Conservation (phyloP, 2,113 vertebrate genomes). For the Reinhardtius hippoglossoides region DNA sequence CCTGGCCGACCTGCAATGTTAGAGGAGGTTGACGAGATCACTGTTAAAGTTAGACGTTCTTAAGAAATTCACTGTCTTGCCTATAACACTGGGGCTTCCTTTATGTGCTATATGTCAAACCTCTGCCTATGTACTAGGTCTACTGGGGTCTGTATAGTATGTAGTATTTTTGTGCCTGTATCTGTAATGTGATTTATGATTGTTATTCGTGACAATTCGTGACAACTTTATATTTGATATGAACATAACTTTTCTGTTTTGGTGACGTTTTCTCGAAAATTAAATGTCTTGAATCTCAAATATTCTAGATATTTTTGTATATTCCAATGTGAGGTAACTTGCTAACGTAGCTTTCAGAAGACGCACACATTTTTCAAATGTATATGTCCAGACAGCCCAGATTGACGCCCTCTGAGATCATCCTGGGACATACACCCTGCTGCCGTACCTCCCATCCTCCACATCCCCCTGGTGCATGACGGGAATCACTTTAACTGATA, state of each 20-base stretch:
- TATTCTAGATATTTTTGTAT: neutral
- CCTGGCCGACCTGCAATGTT: constrained; percentile 68
- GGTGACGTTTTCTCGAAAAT: neutral
- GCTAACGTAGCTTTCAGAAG: neutral
- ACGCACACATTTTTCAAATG: neutral
- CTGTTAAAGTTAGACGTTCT: constrained; percentile 43
- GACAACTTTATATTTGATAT: too few species aligned
- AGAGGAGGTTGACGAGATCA: constrained; percentile 63
- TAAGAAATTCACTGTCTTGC: constrained; percentile 41
- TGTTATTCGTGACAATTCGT: neutral
- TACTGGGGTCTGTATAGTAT: neutral
- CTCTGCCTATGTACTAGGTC: neutral
- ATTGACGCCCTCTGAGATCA: constrained; percentile 18
- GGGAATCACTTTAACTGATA: constrained; percentile 73
- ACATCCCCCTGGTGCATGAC: constrained; percentile 39
- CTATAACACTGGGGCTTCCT: neutral
- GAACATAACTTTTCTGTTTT: neutral
- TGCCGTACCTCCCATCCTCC: neutral
- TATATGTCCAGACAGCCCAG: neutral
- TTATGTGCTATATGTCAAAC: constrained; percentile 27
- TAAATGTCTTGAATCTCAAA: too few species aligned
- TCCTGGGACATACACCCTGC: neutral
- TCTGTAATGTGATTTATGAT: neutral
- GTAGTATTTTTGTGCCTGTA: neutral
- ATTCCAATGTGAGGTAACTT: neutral